Percentiles rank a stretch among this genome's conserved stretches.
Evolutionary conservation across 2,888 invertebrate species (phyloP).

Genomic region (Sarcophaga subvicina): DNA sequence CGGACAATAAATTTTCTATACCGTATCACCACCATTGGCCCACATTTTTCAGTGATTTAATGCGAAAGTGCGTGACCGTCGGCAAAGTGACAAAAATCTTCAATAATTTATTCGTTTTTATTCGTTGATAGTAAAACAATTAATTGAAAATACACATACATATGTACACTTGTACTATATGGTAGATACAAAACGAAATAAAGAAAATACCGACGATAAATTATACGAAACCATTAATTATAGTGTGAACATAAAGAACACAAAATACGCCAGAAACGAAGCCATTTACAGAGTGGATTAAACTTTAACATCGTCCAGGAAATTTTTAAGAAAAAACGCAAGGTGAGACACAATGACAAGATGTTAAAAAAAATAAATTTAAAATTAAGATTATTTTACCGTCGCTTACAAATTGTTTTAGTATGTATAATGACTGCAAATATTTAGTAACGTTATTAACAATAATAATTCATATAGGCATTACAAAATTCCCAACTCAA

Average conservation of each 20-base stretch:
- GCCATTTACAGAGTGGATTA: constrained; percentile 64
- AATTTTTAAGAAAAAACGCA: constrained; percentile 49
- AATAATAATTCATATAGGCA: too few species aligned
- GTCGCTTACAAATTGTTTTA: too few species aligned
- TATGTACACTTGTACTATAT: neutral
- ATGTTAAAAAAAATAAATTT: neutral
- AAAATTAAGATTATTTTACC: neutral
- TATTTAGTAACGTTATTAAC: too few species aligned
- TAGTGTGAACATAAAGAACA: neutral
- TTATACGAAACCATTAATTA: constrained; percentile 34
- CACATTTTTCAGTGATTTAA: constrained; percentile 73
- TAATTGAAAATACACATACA: constrained; percentile 25
- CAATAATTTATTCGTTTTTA: constrained; percentile 37
- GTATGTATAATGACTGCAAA: too few species aligned
- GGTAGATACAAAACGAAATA: neutral
- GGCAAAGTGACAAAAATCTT: constrained; percentile 61
- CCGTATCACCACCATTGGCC: neutral
- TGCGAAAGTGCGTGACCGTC: constrained; percentile 75
- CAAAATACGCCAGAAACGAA: neutral
- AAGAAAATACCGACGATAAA: constrained; percentile 23
- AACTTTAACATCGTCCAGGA: constrained; percentile 55
- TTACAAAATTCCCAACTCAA: too few species aligned
- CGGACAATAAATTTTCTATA: neutral
- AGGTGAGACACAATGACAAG: constrained; percentile 59
- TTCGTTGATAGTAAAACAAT: constrained; percentile 28